Base-by-base conservation (phyloP, 2,113 vertebrate genomes). In the Herpetotheres cachinnans region DNA sequence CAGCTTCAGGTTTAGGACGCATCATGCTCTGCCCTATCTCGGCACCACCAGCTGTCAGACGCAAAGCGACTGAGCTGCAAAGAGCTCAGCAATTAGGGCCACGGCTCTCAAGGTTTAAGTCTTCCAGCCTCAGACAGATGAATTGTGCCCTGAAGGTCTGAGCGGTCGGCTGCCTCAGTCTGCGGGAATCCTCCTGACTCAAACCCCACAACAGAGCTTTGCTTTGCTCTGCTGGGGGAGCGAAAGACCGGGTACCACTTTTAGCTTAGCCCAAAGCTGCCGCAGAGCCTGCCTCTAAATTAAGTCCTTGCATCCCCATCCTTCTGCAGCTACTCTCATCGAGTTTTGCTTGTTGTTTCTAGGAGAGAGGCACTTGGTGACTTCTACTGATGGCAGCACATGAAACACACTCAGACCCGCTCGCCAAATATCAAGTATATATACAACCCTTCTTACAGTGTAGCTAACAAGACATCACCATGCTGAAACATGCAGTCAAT, bases 371-470 rank as follows among this genome's bases (percentile, higher is more conserved):
- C 24, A 29, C 42, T 58, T 16, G 59, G 52, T 55, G 65, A 25
- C 42, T 84, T 65, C 32, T 50, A 2, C 0, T 55, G 46, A 11
- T 20, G 38, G 50, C 54, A 70, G 50, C 21, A 9, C 4, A 10
- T 27, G 18, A 66, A 67, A 16, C 36, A 36, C 44, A 16, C 62
- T 42, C 26, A 5, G 59, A 38, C 22, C 22, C 22, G 0, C 16
- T 0, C 58, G 12, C 18, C 4, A 12, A 36, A 7, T 2, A 14
- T 9, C 24, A 36, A 32, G 19, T 8, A 5, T 40, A 4, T 7
- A 9, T 6, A 18, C 0, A 2, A 38, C 24, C n/a, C 47, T 34
- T 61, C 71, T 65, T 24, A 13, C 0, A 11, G 21, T 0, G 6
- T 3, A 58, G 15, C 50, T 49, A 7, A 15, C 2, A 1, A 44